A percentile compares a stretch with the other conserved stretches of the same genome.
Conservation (phyloP, 2,113 vertebrate species). For the Gymnocephalus cernua region DNA sequence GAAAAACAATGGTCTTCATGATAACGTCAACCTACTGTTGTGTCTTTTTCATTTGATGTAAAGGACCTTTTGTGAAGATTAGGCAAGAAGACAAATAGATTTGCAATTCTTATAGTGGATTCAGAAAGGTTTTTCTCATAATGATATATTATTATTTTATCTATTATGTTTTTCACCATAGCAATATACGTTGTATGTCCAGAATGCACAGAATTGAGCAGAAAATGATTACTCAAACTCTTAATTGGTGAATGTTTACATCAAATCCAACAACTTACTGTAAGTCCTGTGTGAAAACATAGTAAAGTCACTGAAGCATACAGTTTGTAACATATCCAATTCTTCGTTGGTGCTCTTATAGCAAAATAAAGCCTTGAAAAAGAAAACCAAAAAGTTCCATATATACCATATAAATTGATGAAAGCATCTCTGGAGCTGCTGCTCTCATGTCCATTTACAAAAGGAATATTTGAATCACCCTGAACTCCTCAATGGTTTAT, state of each 20-base stretch:
- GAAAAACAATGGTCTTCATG: conserved; percentile 65
- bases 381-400: neutral
- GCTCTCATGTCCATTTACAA: conserved; percentile 45
- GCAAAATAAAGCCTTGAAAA: neutral
- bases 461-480: conserved; percentile 38
- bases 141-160: neutral
- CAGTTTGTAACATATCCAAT: neutral
- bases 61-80: neutral
- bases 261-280: neutral
- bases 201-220: neutral
- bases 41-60: conserved; percentile 46
- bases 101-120: neutral
- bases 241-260: neutral
- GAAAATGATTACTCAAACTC: neutral
- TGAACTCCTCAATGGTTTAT: conserved; percentile 47
- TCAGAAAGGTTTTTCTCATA: neutral
- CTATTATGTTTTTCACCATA: neutral
- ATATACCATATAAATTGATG: conserved; percentile 8
- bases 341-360: neutral
- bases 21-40: conserved; percentile 60
- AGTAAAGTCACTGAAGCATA: neutral
- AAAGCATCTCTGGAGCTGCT: neutral
- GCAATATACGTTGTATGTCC: neutral
- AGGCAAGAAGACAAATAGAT: neutral
- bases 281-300: neutral